phyloP scores from a whole-genome alignment of 2,888 invertebrate species.

The Andrena haemorrhoa region DNA sequence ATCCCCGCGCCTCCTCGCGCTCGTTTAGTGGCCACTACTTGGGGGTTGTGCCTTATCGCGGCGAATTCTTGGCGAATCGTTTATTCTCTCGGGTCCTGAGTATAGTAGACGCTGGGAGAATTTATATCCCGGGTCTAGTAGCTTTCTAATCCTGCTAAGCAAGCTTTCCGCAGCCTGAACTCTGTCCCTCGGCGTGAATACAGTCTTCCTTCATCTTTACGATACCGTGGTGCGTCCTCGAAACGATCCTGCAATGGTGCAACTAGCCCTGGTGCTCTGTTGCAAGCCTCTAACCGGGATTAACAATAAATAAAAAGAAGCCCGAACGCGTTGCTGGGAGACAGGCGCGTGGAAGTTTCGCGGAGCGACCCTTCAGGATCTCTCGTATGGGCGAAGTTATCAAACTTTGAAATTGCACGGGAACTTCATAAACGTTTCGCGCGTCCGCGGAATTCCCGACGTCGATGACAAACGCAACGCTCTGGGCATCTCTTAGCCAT shows the following conservation, averaged over 20 bases:
- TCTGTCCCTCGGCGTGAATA: no score
- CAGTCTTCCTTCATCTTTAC: no score
- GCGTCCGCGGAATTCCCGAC: slow-evolving; percentile 43
- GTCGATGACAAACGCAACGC: slow-evolving; percentile 24
- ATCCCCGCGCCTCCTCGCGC: no score
- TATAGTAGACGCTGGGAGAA: no score
- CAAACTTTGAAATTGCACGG: slow-evolving; percentile 50
- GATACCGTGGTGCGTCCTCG: no score
- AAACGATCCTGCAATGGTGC: no score
- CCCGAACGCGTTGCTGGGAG: slow-evolving; percentile 14
- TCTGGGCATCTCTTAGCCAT: slow-evolving; percentile 12
- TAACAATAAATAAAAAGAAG: slow-evolving; percentile 18
- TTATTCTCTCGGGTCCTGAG: no score
- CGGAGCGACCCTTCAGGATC: slow-evolving; percentile 15
- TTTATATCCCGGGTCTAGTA: no score
- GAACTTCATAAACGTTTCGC: slow-evolving; percentile 44
- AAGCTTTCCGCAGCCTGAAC: no score
- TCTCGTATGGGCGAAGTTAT: slow-evolving; percentile 43
- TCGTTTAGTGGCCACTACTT: neutral
- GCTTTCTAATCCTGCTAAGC: no score
- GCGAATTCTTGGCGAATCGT: no score
- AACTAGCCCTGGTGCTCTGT: no score
- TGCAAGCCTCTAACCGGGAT: slow-evolving; percentile 5
- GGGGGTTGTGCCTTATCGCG: slow-evolving; percentile 3
- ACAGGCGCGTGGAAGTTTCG: slow-evolving; percentile 24